These are phyloP conservation scores for Pseudorasbora parva DNA, from an alignment of 2,113 vertebrate genomes.

Conservation along the genomic window DNA sequence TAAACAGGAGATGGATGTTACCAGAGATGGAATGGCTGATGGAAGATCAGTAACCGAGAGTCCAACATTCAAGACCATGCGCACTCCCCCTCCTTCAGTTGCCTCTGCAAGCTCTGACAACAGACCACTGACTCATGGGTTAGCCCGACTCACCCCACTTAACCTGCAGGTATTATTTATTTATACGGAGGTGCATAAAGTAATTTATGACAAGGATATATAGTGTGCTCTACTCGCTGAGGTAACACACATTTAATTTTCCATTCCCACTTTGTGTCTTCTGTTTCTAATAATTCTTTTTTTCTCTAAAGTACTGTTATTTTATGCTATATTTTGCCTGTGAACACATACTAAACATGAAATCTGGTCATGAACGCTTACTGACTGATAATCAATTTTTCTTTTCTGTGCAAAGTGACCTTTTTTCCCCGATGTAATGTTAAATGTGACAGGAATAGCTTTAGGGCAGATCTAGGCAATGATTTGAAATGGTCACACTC, in stretches of 20 bases:
- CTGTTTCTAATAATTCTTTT: neutral
- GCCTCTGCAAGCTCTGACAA: slow-evolving; percentile 53
- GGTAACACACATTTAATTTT: neutral
- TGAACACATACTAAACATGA: neutral
- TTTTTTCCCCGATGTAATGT: slow-evolving; percentile 4
- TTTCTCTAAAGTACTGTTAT: neutral
- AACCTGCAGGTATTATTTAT: slow-evolving; percentile 56
- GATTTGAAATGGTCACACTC: slow-evolving; percentile 1
- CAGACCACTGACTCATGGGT: neutral
- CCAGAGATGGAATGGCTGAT: slow-evolving; percentile 23
- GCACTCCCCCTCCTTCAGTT: slow-evolving; percentile 60
- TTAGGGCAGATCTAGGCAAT: neutral
- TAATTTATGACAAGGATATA: slow-evolving; percentile 5
- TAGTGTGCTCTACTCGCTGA: neutral
- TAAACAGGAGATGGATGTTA: slow-evolving; percentile 48
- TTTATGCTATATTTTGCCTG: neutral
- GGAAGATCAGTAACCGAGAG: slow-evolving; percentile 9
- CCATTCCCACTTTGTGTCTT: neutral
- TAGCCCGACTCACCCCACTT: slow-evolving; percentile 12
- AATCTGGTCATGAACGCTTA: neutral
- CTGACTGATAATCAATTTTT: neutral
- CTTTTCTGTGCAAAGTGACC: neutral
- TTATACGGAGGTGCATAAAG: neutral
- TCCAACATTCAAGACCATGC: slow-evolving; percentile 25
- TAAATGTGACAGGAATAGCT: slow-evolving; percentile 23